Conservation (phyloP, 2,113 vertebrate species). For the Boulengeromyrus knoepffleri region DNA sequence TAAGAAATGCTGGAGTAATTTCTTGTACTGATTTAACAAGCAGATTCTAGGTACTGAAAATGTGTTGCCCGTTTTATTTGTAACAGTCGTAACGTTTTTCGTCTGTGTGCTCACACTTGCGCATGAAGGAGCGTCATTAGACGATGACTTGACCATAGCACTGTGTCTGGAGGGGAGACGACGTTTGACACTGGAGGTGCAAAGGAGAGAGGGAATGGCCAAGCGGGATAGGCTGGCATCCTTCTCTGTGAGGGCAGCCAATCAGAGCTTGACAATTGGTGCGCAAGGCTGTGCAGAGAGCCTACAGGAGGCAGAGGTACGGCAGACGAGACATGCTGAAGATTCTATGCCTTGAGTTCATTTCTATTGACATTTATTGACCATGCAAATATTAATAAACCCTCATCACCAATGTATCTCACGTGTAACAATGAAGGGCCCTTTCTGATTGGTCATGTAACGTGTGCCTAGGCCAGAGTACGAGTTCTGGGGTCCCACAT, state of each 20-base stretch:
- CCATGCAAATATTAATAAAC: background rate
- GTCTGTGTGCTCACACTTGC: background rate
- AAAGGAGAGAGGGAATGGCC: slow-evolving; percentile 37
- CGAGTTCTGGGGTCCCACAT: slow-evolving; percentile 50
- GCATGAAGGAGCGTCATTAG: slow-evolving; percentile 37
- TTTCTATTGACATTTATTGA: background rate
- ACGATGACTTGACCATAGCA: slow-evolving; percentile 54
- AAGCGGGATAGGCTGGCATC: slow-evolving; percentile 42
- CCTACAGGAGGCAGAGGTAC: slow-evolving; percentile 51
- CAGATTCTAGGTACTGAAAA: background rate
- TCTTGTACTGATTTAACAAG: background rate
- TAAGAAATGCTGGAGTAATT: slow-evolving; percentile 27
- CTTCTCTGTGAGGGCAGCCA: slow-evolving; percentile 48
- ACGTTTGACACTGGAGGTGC: slow-evolving; percentile 43
- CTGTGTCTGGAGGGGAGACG: slow-evolving; percentile 50
- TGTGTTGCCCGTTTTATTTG: background rate
- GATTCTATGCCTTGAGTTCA: slow-evolving; percentile 11
- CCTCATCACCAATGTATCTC: background rate
- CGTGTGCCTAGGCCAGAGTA: slow-evolving; percentile 51
- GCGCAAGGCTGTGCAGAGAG: slow-evolving; percentile 53
- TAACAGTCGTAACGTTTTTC: background rate
- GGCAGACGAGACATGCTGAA: slow-evolving; percentile 3
- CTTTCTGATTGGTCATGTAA: background rate
- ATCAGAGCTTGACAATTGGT: slow-evolving; percentile 57
- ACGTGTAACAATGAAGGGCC: background rate